Base-by-base conservation (phyloP, 2,113 vertebrate species). In the Mesocricetus auratus region DNA sequence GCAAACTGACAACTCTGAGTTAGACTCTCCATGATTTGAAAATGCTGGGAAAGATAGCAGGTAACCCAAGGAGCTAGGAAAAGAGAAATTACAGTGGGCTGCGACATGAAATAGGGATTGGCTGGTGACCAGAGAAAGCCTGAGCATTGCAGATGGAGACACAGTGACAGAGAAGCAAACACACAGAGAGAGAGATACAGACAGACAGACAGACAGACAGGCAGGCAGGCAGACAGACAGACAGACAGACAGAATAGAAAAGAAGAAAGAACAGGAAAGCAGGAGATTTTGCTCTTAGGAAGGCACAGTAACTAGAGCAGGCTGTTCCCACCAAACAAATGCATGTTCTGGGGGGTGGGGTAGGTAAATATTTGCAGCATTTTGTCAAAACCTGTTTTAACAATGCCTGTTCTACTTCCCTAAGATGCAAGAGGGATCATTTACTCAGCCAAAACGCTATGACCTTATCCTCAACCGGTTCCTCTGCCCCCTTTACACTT, bases 361-460 rank as follows among this genome's bases (percentile, higher is more conserved):
- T 22, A 2, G 13, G 24, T 83, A 47, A 42, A 86, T 19, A 92
- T 68, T 93, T 83, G 73, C 62, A 53, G 15, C 29, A 1, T 92
- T 64, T 77, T 73, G 60, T 96, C 33, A 94, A 92, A 97, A 64
- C 17, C 33, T 93, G 42, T 26, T 91, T 97, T 96, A 62, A 78
- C 93, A 94, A 92, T 77, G 88, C 79, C 83, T 50, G 39, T 50
- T 94, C 92, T 42, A 42, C 29, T 88, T 96, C 33, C 86, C 58
- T 75, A 95, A 94, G 33, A 50, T 83, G 79, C 50, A 95, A 26
- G 22, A 81, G 87, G 73, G 29, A 89, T 58, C 1, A 13, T 87
- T 62, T 79, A 89, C 82, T 89, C 79, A 73, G 87, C 42, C 89
- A 19, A 66, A 85, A 60, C 11, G 39, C 71, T 75, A 42, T 78